Evolutionary conservation across 2,888 invertebrate species (phyloP).

Genomic region (Sphaeridia pumilis): DNA sequence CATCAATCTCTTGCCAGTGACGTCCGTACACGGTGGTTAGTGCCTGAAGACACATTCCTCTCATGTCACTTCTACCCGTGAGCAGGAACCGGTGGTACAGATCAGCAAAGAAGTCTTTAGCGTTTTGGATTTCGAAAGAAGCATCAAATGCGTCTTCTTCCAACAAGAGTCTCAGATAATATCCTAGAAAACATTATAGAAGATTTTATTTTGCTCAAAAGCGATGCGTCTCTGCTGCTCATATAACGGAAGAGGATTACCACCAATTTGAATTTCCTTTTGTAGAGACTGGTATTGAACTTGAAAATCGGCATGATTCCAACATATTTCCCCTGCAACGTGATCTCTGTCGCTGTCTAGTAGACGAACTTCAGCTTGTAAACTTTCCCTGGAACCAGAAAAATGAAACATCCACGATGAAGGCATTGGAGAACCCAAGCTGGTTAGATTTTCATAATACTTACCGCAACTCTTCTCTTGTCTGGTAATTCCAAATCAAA

Average conservation of each 20-base stretch:
- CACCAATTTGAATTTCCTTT: constrained; percentile 95
- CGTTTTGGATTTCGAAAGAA: constrained; percentile 38
- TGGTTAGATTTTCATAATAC: too few relatives aligned
- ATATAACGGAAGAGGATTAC: too few relatives aligned
- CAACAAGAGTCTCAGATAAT: constrained; percentile 84
- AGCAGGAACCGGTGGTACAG: constrained; percentile 94
- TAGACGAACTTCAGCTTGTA: constrained; percentile 85
- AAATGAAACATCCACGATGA: constrained; percentile 4
- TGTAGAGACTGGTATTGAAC: constrained; percentile 84
- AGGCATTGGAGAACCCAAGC: too few relatives aligned
- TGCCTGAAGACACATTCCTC: constrained; percentile 93
- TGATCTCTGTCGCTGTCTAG: constrained; percentile 83
- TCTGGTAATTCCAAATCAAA: constrained; percentile 96
- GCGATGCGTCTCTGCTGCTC: too few relatives aligned
- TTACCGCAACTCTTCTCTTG: constrained; percentile 43
- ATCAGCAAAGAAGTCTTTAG: constrained; percentile 86
- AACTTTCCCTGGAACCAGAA: constrained; percentile 49
- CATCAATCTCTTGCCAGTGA: constrained; percentile 91
- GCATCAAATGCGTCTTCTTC: constrained; percentile 69
- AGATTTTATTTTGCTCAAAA: too few relatives aligned
- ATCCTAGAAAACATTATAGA: too few relatives aligned
- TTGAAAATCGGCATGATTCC: constrained; percentile 98
- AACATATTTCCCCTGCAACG: constrained; percentile 63
- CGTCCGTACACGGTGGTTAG: constrained; percentile 96
- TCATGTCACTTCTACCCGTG: constrained; percentile 81